These are phyloP conservation scores for Seriola rivoliana DNA, from an alignment of 2,113 vertebrate genomes.

Conservation along the genomic window DNA sequence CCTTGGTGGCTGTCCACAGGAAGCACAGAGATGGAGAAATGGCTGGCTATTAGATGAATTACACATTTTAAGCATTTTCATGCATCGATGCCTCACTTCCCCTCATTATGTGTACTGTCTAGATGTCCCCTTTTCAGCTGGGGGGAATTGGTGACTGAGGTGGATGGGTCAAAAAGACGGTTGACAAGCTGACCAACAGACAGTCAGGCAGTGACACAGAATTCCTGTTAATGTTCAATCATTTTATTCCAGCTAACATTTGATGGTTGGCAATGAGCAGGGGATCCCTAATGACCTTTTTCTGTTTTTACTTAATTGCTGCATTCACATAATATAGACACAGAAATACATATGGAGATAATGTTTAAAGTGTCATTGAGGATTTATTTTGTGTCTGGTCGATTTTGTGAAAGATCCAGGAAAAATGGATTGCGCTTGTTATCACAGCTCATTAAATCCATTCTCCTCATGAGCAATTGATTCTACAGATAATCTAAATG, in stretches of 20 bases:
- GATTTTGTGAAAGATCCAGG: constrained; percentile 29
- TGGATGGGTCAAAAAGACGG: constrained; percentile 20
- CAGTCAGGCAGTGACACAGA: neutral
- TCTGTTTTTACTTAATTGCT: constrained; percentile 15
- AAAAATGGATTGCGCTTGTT: constrained; percentile 36
- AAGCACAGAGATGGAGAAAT: constrained; percentile 12
- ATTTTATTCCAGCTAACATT: constrained; percentile 5
- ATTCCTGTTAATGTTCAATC: constrained; percentile 6
- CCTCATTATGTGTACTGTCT: constrained; percentile 36
- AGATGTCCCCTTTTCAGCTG: constrained; percentile 19
- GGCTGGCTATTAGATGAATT: constrained; percentile 50
- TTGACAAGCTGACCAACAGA: constrained; percentile 1
- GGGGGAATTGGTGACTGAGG: neutral
- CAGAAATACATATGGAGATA: neutral
- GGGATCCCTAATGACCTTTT: constrained; percentile 8
- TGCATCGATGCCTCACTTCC: constrained; percentile 35
- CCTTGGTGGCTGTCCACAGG: constrained; percentile 48
- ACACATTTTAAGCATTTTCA: constrained; percentile 51
- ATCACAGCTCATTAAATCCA: constrained; percentile 57
- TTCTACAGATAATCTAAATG: constrained; percentile 52
- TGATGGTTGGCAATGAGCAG: constrained; percentile 18
- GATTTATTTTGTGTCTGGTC: constrained; percentile 24
- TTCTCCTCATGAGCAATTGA: constrained; percentile 55
- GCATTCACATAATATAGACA: constrained; percentile 15
- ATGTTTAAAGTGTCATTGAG: constrained; percentile 24